A percentile compares a stretch with the other conserved stretches of the same genome.
phyloP scores from a whole-genome alignment of 2,888 invertebrate genomes.

The Branchinecta sandiegonensis region DNA sequence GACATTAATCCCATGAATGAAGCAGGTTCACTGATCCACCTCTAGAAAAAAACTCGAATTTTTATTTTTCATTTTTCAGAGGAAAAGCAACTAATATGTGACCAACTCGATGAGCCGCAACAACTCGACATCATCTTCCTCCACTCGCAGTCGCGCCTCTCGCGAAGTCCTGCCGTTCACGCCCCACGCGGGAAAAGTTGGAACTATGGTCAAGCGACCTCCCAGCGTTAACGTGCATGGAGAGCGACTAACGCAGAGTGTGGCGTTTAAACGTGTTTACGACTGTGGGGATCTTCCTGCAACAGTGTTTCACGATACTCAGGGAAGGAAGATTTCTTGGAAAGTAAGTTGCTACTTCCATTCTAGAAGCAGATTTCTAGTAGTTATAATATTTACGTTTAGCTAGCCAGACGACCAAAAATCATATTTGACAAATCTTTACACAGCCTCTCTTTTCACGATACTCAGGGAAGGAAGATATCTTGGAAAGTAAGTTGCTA shows the following conservation, averaged over 20 bases:
- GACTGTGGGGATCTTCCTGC: constrained; percentile 12
- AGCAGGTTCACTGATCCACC: too few species aligned
- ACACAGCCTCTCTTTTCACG: too few species aligned
- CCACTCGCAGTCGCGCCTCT: background rate
- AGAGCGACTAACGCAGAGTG: background rate
- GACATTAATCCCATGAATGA: too few species aligned
- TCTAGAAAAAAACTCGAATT: too few species aligned
- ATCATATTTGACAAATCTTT: too few species aligned
- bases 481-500: background rate
- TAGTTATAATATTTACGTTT: too few species aligned
- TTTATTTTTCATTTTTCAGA: background rate
- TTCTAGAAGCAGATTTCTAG: too few species aligned
- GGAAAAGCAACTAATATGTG: background rate
- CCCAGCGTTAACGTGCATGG: background rate
- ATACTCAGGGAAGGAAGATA: constrained; percentile 7
- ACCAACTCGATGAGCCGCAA: background rate
- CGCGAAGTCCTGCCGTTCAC: constrained; percentile 5
- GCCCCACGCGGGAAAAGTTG: background rate
- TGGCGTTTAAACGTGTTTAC: background rate
- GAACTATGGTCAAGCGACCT: background rate
- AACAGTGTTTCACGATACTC: background rate
- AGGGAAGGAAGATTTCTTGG: constrained; percentile 6
- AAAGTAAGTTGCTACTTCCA: background rate
- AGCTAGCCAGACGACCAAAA: too few species aligned
- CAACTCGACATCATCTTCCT: background rate